These are phyloP conservation scores for Sorex maritimensis DNA, from an alignment of 2,797 vertebrate species.

Conservation along the genomic window DNA sequence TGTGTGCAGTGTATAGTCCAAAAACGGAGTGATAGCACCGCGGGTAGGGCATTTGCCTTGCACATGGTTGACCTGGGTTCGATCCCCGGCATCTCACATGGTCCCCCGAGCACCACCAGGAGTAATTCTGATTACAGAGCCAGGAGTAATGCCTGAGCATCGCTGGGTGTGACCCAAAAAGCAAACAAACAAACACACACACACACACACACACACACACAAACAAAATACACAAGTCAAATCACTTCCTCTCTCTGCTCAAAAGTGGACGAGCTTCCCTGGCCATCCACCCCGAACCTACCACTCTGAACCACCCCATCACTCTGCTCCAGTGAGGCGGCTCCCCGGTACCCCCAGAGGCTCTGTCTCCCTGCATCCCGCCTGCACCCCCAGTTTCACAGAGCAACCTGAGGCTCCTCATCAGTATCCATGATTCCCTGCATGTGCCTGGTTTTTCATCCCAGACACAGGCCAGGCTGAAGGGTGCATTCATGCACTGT, in stretches of 20 bases:
- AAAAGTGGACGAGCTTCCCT: background rate
- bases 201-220: no score
- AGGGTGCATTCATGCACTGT: background rate
- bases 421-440: background rate
- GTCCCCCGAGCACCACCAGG: no score
- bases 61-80: no score
- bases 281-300: no score
- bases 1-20: slow-evolving; percentile 26
- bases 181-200: no score
- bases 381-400: background rate
- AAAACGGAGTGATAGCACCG: background rate
- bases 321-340: background rate
- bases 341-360: background rate
- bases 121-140: no score
- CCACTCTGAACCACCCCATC: background rate
- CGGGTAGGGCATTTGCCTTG: no score
- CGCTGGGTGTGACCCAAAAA: no score
- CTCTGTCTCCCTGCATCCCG: no score
- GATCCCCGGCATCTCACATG: no score
- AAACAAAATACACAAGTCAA: background rate
- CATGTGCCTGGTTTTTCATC: background rate
- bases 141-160: no score
- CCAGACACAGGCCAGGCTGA: background rate
- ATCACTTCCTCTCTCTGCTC: slow-evolving; percentile 24
- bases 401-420: background rate